Base-by-base conservation (phyloP, 2,888 invertebrate genomes). In the Phyllotreta cruciferae region DNA sequence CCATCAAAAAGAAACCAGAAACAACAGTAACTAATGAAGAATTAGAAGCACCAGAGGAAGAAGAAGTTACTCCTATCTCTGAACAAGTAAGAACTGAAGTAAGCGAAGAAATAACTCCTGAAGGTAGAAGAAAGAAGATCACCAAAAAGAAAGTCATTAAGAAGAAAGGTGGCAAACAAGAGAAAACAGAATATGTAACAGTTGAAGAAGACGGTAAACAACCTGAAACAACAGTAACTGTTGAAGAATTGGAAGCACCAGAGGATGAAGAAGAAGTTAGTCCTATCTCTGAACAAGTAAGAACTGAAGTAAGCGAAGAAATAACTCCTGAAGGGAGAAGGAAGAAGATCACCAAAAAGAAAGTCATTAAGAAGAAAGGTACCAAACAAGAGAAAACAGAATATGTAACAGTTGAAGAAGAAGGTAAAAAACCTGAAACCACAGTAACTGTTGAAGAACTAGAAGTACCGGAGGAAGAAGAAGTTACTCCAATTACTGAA, bases 121-220 rank as follows among this genome's bases (percentile, higher is more conserved):
- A 71, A 37, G 70, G 71, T 6, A 70, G 66, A 50, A 64, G 66
- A 24, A 73, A 73, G 56, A 74, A 75, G 34, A 73, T 71, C 52
- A 67, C 74, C 3, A 70, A 72, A 24, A 81, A 77, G 67, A n/a
- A n/a, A n/a, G n/a, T n/a, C n/a, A n/a, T n/a, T n/a, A n/a, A n/a
- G 76, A 79, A 68, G 71, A 77, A 55, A 13, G 81, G 78, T 3
- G 74, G 73, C 24, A 77, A 77, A 55, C 67, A 81, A 60, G 76
- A 81, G 72, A 73, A 75, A 0, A 79, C 80, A 38, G 80, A 83
- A 76, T 81, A 81, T 65, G 75, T 78, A 49, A 82, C 82, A n/a
- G 74, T 82, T 34, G 80, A 77, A 68, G 74, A 78, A 66, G 77
- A 77, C 55, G 74, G 73, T 44, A 73, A 74, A 63, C 57, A 67